Evolutionary conservation across 1,140 invertebrate species (phyloP).

Genomic region (Cecropterus lyciades): DNA sequence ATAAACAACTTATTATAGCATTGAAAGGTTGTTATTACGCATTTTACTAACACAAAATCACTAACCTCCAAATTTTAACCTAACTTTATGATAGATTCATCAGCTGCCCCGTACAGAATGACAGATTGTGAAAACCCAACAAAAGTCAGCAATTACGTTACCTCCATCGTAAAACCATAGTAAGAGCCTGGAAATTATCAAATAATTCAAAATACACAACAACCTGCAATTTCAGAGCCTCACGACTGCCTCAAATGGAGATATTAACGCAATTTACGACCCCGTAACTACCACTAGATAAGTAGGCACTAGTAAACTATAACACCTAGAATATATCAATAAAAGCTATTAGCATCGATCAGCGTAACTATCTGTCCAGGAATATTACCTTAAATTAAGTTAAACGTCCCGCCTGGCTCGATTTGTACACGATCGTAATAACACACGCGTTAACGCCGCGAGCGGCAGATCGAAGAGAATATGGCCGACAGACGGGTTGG

Average conservation of each 20-base stretch:
- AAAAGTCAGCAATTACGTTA: conserved; percentile 20
- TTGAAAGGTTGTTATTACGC: not conserved
- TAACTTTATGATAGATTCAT: conserved; percentile 9
- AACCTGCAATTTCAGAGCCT: conserved; percentile 64
- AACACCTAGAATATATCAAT: conserved; percentile 78
- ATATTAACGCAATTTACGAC: conserved; percentile 71
- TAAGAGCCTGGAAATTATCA: conserved; percentile 55
- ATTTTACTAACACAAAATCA: conserved; percentile 11
- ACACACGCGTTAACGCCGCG: conserved; percentile 28
- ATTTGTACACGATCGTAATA: conserved; percentile 38
- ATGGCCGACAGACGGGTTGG: conserved; percentile 36
- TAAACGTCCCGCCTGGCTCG: conserved; percentile 58
- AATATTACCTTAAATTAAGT: conserved; percentile 71
- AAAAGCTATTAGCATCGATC: conserved; percentile 80
- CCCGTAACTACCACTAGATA: conserved; percentile 56
- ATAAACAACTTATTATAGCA: no score
- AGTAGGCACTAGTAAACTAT: conserved; percentile 59
- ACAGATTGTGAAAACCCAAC: conserved; percentile 25
- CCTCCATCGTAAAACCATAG: conserved; percentile 14
- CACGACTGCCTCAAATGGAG: conserved; percentile 65
- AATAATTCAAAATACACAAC: conserved; percentile 66
- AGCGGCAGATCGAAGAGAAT: conserved; percentile 36
- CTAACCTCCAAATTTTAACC: conserved; percentile 33
- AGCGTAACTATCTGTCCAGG: conserved; percentile 69
- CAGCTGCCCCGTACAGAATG: conserved; percentile 21